Evolutionary conservation across 1,140 invertebrate species (phyloP).

Genomic region (Euwallacea similis): DNA sequence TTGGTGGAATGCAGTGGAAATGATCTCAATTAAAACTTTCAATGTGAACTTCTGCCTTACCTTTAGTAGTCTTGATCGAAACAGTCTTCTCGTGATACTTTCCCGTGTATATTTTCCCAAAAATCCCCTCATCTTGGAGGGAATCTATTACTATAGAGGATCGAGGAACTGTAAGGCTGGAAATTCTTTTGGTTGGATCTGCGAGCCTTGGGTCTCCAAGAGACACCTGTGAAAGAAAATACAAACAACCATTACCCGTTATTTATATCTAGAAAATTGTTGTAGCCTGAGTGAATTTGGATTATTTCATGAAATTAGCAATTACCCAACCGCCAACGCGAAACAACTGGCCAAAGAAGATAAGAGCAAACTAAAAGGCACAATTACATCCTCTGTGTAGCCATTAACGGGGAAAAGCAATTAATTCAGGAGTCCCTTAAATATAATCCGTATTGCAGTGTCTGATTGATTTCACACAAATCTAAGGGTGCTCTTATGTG

Average conservation of each 20-base stretch:
- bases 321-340: background rate
- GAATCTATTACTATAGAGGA: constrained; percentile 65
- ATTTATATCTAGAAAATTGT: too few species aligned
- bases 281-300: too few species aligned
- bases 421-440: constrained; percentile 31
- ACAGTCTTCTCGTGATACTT: constrained; percentile 75
- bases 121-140: constrained; percentile 77
- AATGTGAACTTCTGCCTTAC: constrained; percentile 54
- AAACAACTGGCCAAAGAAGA: constrained; percentile 12
- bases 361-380: constrained; percentile 19
- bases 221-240: constrained; percentile 42
- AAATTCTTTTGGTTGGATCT: constrained; percentile 69
- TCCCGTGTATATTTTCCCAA: constrained; percentile 77
- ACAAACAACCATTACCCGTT: background rate
- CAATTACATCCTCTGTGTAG: constrained; percentile 10
- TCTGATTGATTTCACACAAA: constrained; percentile 38
- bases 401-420: constrained; percentile 17
- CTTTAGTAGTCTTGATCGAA: constrained; percentile 82
- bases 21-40: background rate
- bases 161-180: constrained; percentile 66
- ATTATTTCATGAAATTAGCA: background rate
- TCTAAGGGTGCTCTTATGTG: constrained; percentile 30
- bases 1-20: too few species aligned
- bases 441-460: constrained; percentile 26
- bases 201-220: constrained; percentile 50